phyloP scores from a whole-genome alignment of 2,797 vertebrate species.

The Botia almorhae region DNA sequence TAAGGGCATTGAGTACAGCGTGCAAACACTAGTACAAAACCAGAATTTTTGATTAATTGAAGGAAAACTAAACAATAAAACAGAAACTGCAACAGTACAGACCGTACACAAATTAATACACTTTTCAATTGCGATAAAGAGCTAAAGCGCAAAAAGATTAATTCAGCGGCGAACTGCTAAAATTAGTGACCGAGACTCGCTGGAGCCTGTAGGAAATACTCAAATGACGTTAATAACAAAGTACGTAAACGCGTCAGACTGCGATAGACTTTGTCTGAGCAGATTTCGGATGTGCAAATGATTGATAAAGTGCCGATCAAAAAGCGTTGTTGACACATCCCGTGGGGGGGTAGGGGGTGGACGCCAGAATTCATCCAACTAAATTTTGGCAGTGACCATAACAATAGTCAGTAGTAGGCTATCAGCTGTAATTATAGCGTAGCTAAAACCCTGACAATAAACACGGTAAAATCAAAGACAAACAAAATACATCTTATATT shows the following conservation, averaged over 20 bases:
- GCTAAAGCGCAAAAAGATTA: not conserved
- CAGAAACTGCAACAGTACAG: too few species aligned
- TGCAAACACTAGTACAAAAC: not conserved
- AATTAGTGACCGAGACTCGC: slow-evolving; percentile 76
- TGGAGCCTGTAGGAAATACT: slow-evolving; percentile 86
- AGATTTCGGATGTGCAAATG: slow-evolving; percentile 62
- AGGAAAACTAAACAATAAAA: too few species aligned
- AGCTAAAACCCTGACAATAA: not conserved
- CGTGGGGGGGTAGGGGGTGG: not conserved
- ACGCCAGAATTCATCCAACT: not conserved
- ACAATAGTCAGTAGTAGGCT: not conserved
- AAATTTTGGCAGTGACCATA: not conserved
- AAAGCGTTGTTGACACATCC: slow-evolving; percentile 42
- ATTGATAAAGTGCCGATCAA: slow-evolving; percentile 67
- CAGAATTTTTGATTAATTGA: not conserved
- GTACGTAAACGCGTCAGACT: slow-evolving; percentile 73
- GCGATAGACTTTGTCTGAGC: slow-evolving; percentile 76
- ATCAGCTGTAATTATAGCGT: not conserved
- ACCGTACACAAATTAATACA: not conserved
- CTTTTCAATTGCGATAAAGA: not conserved
- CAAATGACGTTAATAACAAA: slow-evolving; percentile 88
- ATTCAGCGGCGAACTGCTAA: slow-evolving; percentile 35
- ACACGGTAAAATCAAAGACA: not conserved
- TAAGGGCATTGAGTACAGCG: not conserved
- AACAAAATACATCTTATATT: not conserved